Percentiles rank a stretch among this genome's conserved stretches.
These are phyloP conservation scores for Pangasianodon gigas DNA, from an alignment of 2,113 vertebrate species.

Conservation along the genomic window DNA sequence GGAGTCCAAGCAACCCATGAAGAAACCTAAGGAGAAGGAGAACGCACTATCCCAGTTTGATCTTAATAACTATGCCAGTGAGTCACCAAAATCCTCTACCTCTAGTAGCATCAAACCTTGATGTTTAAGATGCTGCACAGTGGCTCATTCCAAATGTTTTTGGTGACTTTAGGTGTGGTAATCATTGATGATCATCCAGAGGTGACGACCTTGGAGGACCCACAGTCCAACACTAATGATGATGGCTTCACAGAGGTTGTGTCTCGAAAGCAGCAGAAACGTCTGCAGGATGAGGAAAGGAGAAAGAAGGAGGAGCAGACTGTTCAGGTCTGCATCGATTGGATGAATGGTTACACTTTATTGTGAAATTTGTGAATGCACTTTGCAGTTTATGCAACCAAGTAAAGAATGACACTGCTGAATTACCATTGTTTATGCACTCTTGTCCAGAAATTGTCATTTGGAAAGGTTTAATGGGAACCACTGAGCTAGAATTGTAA, in stretches of 20 bases:
- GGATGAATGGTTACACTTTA: neutral
- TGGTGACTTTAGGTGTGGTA: conserved; percentile 83
- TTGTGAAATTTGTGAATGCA: neutral
- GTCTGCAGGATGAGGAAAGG: conserved; percentile 94
- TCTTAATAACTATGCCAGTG: conserved; percentile 99
- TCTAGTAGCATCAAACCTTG: neutral
- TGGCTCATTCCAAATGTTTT: neutral
- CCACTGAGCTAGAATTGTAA: neutral
- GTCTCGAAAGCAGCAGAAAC: conserved; percentile 97
- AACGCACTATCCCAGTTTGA: conserved; percentile 98
- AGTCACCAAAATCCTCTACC: conserved; percentile 55
- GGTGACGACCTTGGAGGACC: conserved; percentile 96
- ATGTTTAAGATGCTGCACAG: neutral
- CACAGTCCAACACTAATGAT: conserved; percentile 89
- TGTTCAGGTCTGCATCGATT: conserved; percentile 78
- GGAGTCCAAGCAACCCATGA: conserved; percentile 85
- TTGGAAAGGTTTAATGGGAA: neutral
- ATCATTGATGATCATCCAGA: conserved; percentile 99
- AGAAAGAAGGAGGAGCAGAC: conserved; percentile 97
- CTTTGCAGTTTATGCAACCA: neutral
- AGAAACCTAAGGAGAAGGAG: conserved; percentile 94
- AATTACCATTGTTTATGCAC: neutral
- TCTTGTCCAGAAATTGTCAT: neutral
- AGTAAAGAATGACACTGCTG: neutral
- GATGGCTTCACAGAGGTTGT: conserved; percentile 98